phyloP scores from a whole-genome alignment of 2,888 invertebrate species.

The Spodoptera picta region DNA sequence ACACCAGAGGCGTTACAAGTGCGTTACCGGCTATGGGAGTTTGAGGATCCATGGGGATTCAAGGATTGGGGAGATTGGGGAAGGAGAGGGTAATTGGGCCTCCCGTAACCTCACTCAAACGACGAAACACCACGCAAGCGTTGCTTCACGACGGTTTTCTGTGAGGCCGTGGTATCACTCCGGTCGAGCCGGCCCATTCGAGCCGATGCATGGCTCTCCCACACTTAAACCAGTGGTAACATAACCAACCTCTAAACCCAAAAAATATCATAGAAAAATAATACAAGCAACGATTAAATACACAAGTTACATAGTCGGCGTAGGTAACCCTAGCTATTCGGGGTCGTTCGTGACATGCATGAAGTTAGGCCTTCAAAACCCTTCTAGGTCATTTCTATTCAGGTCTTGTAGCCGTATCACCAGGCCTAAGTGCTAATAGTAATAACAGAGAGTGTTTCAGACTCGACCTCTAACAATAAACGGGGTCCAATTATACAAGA shows the following conservation, averaged over 20 bases:
- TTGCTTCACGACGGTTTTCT: too few species aligned
- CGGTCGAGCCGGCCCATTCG: too few species aligned
- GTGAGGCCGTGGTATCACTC: too few species aligned
- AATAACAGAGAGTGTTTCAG: constrained; percentile 70
- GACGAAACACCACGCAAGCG: too few species aligned
- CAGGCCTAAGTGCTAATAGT: constrained; percentile 79
- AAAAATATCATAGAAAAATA: constrained; percentile 63
- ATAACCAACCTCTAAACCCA: constrained; percentile 41
- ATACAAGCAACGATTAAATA: constrained; percentile 76
- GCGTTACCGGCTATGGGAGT: too few species aligned
- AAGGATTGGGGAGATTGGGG: too few species aligned
- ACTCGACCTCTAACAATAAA: constrained; percentile 62
- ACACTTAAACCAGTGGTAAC: too few species aligned
- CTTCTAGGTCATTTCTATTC: constrained; percentile 81
- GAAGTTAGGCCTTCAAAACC: constrained; percentile 61
- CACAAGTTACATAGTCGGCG: constrained; percentile 61
- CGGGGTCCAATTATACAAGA: constrained; percentile 63
- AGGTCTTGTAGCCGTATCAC: constrained; percentile 63
- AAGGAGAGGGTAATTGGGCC: too few species aligned
- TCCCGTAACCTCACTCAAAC: too few species aligned
- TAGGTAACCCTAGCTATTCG: constrained; percentile 66
- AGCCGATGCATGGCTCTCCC: too few species aligned
- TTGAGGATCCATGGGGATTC: too few species aligned
- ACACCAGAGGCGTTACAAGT: too few species aligned
- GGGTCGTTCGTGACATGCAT: constrained; percentile 77